phyloP scores from a whole-genome alignment of 1,140 invertebrate species.

The Magallana gigas region DNA sequence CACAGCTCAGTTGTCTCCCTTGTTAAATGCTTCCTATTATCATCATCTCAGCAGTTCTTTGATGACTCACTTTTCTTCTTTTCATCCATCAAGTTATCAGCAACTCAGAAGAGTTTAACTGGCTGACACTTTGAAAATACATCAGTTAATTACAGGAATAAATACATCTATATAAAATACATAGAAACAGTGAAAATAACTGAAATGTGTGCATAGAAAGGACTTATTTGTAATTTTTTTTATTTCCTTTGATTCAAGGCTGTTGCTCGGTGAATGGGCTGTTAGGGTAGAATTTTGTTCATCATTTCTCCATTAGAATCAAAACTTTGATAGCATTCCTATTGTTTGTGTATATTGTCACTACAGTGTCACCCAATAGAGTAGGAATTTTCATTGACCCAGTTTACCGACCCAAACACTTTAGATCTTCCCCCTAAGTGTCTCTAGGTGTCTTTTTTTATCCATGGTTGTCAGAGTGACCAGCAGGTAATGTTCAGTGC shows the following conservation, averaged over 20 bases:
- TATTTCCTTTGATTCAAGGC: background rate
- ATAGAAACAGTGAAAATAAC: background rate
- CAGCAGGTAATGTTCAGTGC: background rate
- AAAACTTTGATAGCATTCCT: background rate
- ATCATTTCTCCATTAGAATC: background rate
- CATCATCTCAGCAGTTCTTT: no score
- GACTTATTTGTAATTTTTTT: background rate
- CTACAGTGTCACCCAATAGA: background rate
- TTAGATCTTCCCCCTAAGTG: background rate
- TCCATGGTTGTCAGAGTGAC: no score
- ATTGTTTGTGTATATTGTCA: background rate
- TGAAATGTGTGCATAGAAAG: conserved; percentile 33
- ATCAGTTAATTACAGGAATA: no score
- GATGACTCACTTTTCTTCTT: no score
- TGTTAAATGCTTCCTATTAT: background rate
- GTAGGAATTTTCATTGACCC: background rate
- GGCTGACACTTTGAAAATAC: no score
- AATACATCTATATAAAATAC: no score
- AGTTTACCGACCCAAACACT: background rate
- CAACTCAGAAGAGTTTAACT: no score
- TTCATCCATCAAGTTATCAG: no score
- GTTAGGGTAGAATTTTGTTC: conserved; percentile 3
- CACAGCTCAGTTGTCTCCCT: conserved; percentile 24
- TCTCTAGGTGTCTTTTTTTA: no score
- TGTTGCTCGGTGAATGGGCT: conserved; percentile 26